phyloP scores from a whole-genome alignment of 2,888 invertebrate species.

The Ectobius pallidus region DNA sequence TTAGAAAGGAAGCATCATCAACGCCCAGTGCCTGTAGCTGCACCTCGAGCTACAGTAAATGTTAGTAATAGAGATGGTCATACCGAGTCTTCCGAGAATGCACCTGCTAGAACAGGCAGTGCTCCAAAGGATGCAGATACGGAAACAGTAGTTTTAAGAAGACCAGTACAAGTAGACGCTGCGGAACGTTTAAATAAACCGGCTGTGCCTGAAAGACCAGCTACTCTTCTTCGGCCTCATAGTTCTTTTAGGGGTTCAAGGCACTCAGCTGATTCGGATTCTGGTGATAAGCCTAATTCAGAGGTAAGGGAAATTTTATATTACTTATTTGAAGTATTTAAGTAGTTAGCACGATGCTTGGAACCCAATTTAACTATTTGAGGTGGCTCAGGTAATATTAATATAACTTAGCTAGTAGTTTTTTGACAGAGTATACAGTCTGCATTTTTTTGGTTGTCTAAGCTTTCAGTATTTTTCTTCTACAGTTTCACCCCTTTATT shows the following conservation, averaged over 20 bases:
- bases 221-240: constrained; percentile 65
- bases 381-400: constrained; percentile 1
- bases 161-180: constrained; percentile 46
- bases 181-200: constrained; percentile 67
- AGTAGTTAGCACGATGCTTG: constrained; percentile 16
- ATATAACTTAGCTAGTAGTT: neutral
- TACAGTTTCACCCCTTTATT: too few relatives aligned
- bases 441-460: too few relatives aligned
- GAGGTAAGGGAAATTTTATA: constrained; percentile 24
- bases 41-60: constrained; percentile 56
- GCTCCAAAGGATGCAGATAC: neutral
- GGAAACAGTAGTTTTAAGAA: constrained; percentile 57
- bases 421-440: too few relatives aligned
- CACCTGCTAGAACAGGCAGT: neutral
- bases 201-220: constrained; percentile 80
- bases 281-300: constrained; percentile 24
- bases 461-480: too few relatives aligned
- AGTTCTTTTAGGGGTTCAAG: constrained; percentile 36
- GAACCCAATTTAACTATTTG: neutral
- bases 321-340: neutral
- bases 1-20: constrained; percentile 51
- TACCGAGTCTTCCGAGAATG: constrained; percentile 49
- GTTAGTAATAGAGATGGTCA: constrained; percentile 25
- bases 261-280: constrained; percentile 28
- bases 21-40: constrained; percentile 60